Percentiles rank a stretch among this genome's conserved stretches.
Evolutionary conservation across 2,797 vertebrate species (phyloP).

Genomic region (Astyanax mexicanus): DNA sequence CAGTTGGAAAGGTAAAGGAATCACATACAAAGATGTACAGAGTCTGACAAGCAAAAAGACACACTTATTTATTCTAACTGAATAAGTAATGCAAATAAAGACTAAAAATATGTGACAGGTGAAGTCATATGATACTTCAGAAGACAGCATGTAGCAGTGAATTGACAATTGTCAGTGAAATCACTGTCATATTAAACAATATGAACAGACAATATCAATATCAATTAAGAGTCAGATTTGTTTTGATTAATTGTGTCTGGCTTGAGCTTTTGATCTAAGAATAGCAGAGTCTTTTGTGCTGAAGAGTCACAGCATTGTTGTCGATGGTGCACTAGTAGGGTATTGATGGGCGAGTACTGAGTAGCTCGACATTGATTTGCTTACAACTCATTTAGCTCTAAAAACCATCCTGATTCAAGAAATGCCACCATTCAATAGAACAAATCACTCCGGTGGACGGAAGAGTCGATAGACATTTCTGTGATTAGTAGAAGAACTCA

Average conservation of each 20-base stretch:
- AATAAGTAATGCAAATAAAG: no score
- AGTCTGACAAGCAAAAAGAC: no score
- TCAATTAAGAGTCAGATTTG: no score
- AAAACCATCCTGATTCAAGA: neutral
- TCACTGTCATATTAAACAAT: no score
- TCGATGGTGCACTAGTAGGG: neutral
- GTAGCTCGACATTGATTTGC: neutral
- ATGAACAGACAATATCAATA: no score
- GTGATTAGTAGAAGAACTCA: neutral
- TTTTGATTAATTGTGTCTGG: neutral
- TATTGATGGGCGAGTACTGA: neutral
- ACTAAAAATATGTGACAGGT: no score
- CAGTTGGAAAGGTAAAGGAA: no score
- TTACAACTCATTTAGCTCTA: neutral
- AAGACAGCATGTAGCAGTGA: no score
- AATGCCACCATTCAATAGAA: neutral
- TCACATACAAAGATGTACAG: no score
- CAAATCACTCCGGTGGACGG: neutral
- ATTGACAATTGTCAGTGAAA: no score
- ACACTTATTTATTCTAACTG: no score
- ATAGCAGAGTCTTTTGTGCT: neutral
- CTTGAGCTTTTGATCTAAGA: neutral
- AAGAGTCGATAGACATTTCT: neutral
- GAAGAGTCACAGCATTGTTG: neutral
- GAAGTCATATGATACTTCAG: no score